Base-by-base conservation (phyloP, 2,888 invertebrate species). In the Autographa pulchrina region DNA sequence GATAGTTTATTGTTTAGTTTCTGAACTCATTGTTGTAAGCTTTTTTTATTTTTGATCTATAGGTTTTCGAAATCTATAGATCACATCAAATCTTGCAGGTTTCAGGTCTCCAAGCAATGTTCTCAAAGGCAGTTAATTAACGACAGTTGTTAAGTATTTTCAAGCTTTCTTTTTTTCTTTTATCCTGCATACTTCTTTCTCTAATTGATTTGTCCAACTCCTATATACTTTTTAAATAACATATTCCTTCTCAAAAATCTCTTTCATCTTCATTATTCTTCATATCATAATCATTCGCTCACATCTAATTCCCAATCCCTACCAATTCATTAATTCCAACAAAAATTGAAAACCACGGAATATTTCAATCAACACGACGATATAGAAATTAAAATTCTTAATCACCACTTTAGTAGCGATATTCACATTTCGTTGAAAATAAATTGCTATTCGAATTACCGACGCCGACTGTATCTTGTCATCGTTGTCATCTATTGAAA, bases 401-500 rank as follows among this genome's bases (percentile, higher is more conserved):
- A 59, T 74, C 65, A 68, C 56, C 35, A 41, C 59, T 75, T 76
- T 65, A 60, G 52, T 80, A 76, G 77, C 67, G 76, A 68, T 71
- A 72, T 65, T 4, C 70, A 68, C 67, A 64, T 35, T 68, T 68
- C 58, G 20, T 68, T 48, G 48, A 65, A 48, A 48, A 82, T 80
- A 78, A 78, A 81, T 82, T 32, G 48, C 66, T 52, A 60, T 70
- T 67, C 54, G 25, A 74, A 82, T 78, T 74, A 82, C 80, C 58
- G 74, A 80, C 63, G 71, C 74, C 75, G 41, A 11, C 73, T 68
- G 71, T 78, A 73, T 75, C 62, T 48, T 72, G 75, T 77, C 74
- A 81, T 65, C 71, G 54, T n/a, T 5, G n/a, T 62, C 71, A 75
- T 84, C 77, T 76, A 75, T 69, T 65, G 85, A 70, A 78, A 78